Conservation (phyloP, 2,113 vertebrate genomes). For the Merops nubicus region DNA sequence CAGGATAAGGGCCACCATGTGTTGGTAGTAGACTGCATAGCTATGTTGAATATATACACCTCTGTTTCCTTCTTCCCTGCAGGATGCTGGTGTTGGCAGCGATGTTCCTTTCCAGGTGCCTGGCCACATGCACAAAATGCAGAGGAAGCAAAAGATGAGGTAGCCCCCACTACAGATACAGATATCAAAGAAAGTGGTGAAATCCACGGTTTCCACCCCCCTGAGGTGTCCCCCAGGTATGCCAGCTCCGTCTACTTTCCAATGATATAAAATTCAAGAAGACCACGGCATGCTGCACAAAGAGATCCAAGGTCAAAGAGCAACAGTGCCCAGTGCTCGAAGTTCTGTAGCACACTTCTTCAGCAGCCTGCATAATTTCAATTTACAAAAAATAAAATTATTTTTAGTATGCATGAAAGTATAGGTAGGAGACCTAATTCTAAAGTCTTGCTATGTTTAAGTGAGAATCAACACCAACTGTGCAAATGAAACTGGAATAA, state of each 20-base stretch:
- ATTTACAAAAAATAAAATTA: accelerated
- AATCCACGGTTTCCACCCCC: neutral
- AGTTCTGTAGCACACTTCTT: neutral
- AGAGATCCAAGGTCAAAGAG: neutral
- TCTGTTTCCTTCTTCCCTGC: neutral
- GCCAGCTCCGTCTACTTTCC: neutral
- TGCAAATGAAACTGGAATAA: neutral
- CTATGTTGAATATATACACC: neutral
- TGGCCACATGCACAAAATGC: accelerated
- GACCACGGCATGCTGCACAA: neutral
- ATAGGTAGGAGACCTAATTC: neutral
- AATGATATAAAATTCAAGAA: neutral
- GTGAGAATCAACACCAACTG: neutral
- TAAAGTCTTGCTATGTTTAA: neutral
- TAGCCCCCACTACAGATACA: neutral
- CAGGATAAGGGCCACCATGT: neutral
- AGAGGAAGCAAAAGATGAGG: neutral
- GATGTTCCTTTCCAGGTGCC: neutral
- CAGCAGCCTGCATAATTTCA: neutral
- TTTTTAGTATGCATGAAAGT: neutral
- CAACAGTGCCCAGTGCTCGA: neutral
- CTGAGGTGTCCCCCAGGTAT: neutral
- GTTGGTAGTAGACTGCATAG: neutral
- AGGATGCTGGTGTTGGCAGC: neutral
- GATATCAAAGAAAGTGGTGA: neutral